These are phyloP conservation scores for Rotaria socialis DNA, from an alignment of 2,888 invertebrate species.

Conservation along the genomic window DNA sequence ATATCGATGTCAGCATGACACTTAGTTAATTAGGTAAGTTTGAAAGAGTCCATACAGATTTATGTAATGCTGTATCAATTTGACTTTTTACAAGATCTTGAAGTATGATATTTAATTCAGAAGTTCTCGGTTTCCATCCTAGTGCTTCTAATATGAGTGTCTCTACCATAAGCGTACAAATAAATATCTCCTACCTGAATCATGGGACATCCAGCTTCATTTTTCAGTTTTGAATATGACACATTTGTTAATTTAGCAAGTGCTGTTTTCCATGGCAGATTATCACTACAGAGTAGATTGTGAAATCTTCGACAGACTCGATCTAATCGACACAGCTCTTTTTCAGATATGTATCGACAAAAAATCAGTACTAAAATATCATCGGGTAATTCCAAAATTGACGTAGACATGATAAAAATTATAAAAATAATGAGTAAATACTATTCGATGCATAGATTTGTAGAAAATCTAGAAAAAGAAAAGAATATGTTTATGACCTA, in stretches of 20 bases:
- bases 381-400: constrained; percentile 1
- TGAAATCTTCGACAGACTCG: not conserved
- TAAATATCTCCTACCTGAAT: not conserved
- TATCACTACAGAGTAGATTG: not conserved
- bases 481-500: not conserved
- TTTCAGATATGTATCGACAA: not conserved
- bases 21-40: too few species aligned
- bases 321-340: not conserved
- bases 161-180: too few species aligned
- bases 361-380: not conserved
- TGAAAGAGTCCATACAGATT: too few species aligned
- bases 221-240: not conserved
- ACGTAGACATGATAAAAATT: not conserved
- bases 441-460: not conserved
- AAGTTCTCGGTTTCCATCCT: too few species aligned
- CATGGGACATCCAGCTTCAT: not conserved
- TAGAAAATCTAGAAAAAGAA: not conserved
- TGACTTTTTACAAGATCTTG: too few species aligned
- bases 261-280: not conserved
- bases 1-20: too few species aligned
- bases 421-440: not conserved
- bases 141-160: too few species aligned
- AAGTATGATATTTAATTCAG: too few species aligned
- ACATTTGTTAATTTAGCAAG: not conserved
- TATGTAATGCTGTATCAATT: too few species aligned